These are phyloP conservation scores for Coranthus polyacanthus DNA, from an alignment of 2,797 vertebrate genomes.

Conservation along the genomic window DNA sequence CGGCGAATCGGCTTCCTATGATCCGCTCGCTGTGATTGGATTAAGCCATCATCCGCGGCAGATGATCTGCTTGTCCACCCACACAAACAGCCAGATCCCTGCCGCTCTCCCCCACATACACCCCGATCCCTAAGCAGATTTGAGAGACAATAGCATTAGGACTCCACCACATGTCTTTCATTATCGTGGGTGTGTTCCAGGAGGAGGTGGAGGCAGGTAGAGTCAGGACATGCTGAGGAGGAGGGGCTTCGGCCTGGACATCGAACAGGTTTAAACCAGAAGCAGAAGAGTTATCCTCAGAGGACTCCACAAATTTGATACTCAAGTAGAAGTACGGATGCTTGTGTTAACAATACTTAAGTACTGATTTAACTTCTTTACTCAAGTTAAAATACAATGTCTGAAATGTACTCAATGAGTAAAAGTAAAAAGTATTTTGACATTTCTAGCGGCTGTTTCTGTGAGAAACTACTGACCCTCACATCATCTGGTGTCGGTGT, in stretches of 20 bases:
- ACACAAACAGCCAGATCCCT: constrained; percentile 55
- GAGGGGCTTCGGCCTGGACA: no score
- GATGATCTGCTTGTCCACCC: constrained; percentile 69
- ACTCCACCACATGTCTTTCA: constrained; percentile 72
- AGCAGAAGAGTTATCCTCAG: background rate
- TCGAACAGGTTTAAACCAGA: background rate
- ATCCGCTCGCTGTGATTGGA: constrained; percentile 3
- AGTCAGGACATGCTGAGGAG: background rate
- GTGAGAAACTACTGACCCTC: no score
- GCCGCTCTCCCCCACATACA: constrained; percentile 40
- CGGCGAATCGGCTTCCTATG: constrained; percentile 21
- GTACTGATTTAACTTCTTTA: no score
- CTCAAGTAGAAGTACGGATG: no score
- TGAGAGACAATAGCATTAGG: constrained; percentile 76
- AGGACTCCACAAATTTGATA: no score
- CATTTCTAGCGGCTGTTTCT: no score
- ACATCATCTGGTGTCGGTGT: no score
- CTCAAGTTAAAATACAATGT: no score
- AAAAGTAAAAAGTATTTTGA: no score
- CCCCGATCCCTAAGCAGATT: constrained; percentile 75
- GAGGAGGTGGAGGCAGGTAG: constrained; percentile 19
- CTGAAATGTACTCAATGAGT: no score
- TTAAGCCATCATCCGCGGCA: constrained; percentile 58
- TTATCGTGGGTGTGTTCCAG: constrained; percentile 31
- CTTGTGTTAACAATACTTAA: no score